A percentile compares a stretch with the other conserved stretches of the same genome.
phyloP scores from a whole-genome alignment of 2,113 vertebrate genomes.

The Onychostruthus taczanowskii region DNA sequence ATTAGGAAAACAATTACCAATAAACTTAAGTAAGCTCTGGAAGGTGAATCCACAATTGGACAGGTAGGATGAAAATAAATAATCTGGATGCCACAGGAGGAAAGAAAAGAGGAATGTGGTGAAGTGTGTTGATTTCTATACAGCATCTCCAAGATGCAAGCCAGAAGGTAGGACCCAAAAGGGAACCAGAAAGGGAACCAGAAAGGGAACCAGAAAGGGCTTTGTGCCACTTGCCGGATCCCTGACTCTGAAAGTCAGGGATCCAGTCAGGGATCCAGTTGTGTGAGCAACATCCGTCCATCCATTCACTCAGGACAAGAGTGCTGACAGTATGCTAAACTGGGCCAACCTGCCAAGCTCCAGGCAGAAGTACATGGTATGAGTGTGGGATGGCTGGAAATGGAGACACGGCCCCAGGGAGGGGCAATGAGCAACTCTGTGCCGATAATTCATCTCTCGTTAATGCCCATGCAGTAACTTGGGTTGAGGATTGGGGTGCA shows the following conservation, averaged over 20 bases:
- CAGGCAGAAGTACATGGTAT: neutral
- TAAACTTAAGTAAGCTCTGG: neutral
- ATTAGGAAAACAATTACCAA: neutral
- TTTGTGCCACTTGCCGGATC: neutral
- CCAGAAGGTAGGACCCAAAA: neutral
- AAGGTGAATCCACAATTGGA: neutral
- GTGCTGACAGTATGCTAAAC: neutral
- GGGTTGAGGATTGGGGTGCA: neutral
- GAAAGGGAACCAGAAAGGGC: neutral
- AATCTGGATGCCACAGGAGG: rapidly evolving
- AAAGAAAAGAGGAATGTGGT: neutral
- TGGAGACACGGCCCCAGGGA: neutral
- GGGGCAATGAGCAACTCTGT: neutral
- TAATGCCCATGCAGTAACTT: neutral
- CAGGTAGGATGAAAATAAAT: neutral
- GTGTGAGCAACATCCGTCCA: neutral
- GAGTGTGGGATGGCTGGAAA: neutral
- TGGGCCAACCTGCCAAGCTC: neutral
- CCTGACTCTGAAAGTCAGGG: neutral
- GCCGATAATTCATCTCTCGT: neutral
- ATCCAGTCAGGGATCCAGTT: neutral
- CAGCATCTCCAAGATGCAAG: neutral
- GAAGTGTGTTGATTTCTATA: neutral
- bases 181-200: neutral
- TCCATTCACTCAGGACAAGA: neutral